phyloP scores from a whole-genome alignment of 2,797 vertebrate genomes.

The Stomatorhinus walkeri region DNA sequence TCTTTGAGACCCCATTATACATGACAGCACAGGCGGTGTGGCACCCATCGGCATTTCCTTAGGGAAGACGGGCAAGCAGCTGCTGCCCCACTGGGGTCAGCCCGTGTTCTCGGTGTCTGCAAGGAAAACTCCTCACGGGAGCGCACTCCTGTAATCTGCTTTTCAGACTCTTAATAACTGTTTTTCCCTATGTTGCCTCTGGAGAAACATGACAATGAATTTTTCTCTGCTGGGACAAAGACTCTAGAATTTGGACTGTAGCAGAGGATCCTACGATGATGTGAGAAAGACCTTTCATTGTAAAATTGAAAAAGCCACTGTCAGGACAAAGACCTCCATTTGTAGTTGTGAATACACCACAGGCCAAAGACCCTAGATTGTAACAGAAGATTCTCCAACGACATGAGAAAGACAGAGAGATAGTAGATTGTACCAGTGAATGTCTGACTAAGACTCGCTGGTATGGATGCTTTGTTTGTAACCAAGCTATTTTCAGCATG shows the following conservation, averaged over 20 bases:
- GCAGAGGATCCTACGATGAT: neutral
- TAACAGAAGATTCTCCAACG: neutral
- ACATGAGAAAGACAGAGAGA: neutral
- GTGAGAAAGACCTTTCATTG: neutral
- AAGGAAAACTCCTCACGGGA: neutral
- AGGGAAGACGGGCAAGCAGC: neutral
- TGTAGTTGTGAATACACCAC: neutral
- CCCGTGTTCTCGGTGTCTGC: neutral
- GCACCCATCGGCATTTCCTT: neutral
- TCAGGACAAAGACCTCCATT: neutral
- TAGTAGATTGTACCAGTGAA: neutral
- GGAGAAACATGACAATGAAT: conserved; percentile 11
- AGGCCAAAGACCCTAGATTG: neutral
- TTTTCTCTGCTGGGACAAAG: neutral
- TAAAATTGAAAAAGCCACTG: neutral
- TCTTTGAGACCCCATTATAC: conserved; percentile 34
- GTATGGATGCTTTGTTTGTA: neutral
- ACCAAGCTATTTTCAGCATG: neutral
- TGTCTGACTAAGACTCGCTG: neutral
- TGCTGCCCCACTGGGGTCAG: neutral
- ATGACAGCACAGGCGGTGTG: conserved; percentile 11
- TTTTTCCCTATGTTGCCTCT: neutral
- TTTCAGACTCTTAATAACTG: neutral
- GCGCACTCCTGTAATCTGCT: neutral
- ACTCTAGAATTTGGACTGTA: neutral